These are phyloP conservation scores for Hydropsyche tenuis DNA, from an alignment of 1,140 invertebrate genomes.

Conservation along the genomic window DNA sequence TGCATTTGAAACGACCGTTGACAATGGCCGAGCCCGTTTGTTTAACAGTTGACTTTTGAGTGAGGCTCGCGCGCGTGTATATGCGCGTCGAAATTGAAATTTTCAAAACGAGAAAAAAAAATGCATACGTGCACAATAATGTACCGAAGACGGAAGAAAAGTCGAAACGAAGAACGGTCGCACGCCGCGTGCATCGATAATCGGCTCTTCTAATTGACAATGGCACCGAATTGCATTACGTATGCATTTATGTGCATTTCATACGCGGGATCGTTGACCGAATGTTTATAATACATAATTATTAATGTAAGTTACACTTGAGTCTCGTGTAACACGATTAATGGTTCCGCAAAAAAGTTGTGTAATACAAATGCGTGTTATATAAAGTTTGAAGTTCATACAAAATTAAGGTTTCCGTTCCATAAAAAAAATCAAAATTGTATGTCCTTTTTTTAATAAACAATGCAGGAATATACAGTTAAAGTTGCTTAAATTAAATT, in stretches of 20 bases:
- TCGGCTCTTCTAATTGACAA: neutral
- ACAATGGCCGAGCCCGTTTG: slow-evolving; percentile 27
- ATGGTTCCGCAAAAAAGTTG: neutral
- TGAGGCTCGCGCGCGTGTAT: neutral
- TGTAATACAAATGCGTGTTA: neutral
- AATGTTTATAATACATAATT: neutral
- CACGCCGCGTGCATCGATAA: slow-evolving; percentile 12
- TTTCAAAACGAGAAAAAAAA: neutral
- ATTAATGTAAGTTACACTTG: neutral
- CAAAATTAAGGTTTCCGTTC: no score
- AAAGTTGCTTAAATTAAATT: no score
- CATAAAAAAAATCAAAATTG: no score
- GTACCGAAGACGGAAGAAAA: neutral
- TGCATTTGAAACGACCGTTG: slow-evolving; percentile 39
- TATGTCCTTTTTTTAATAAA: no score
- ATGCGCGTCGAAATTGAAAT: neutral
- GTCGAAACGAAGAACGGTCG: neutral
- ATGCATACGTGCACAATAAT: neutral
- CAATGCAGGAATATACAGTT: no score
- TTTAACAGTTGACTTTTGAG: slow-evolving; percentile 36
- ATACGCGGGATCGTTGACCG: slow-evolving; percentile 1
- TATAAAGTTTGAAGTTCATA: neutral
- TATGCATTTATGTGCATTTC: neutral
- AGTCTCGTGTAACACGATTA: neutral
- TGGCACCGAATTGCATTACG: neutral